A percentile compares a stretch with the other conserved stretches of the same genome.
Conservation (phyloP, 2,888 invertebrate species). For the Furcula furcula region DNA sequence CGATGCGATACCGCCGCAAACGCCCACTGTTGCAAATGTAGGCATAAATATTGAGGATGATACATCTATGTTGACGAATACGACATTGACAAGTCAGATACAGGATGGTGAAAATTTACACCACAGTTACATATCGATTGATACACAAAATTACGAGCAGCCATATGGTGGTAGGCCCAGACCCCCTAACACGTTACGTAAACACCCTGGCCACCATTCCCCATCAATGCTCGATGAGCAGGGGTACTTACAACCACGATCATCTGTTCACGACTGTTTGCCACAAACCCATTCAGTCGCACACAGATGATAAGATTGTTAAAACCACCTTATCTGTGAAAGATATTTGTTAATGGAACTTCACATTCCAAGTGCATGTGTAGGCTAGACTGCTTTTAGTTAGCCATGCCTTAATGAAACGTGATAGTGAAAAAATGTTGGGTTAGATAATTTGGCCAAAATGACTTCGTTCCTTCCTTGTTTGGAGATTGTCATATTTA, state of each 20-base stretch:
- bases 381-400: slow-evolving; percentile 63
- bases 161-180: slow-evolving; percentile 72
- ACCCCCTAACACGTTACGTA: slow-evolving; percentile 71
- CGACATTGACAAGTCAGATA: slow-evolving; percentile 83
- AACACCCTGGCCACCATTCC: slow-evolving; percentile 67
- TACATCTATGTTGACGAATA: slow-evolving; percentile 83
- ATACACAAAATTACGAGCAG: slow-evolving; percentile 79
- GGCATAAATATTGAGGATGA: slow-evolving; percentile 81
- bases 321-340: slow-evolving; percentile 60
- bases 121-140: slow-evolving; percentile 86
- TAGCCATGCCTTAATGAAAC: slow-evolving; percentile 66
- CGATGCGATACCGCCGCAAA: slow-evolving; percentile 81
- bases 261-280: slow-evolving; percentile 75
- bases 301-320: slow-evolving; percentile 72
- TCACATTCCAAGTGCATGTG: slow-evolving; percentile 77
- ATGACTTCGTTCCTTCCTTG: slow-evolving; percentile 57
- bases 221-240: slow-evolving; percentile 77
- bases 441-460: slow-evolving; percentile 58
- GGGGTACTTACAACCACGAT: slow-evolving; percentile 78
- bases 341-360: slow-evolving; percentile 74
- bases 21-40: slow-evolving; percentile 75
- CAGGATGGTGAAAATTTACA: slow-evolving; percentile 84
- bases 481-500: slow-evolving; percentile 45
- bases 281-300: slow-evolving; percentile 74
- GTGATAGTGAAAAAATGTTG: slow-evolving; percentile 57